Conservation (phyloP, 1,140 invertebrate species). For the Camponotus pennsylvanicus region DNA sequence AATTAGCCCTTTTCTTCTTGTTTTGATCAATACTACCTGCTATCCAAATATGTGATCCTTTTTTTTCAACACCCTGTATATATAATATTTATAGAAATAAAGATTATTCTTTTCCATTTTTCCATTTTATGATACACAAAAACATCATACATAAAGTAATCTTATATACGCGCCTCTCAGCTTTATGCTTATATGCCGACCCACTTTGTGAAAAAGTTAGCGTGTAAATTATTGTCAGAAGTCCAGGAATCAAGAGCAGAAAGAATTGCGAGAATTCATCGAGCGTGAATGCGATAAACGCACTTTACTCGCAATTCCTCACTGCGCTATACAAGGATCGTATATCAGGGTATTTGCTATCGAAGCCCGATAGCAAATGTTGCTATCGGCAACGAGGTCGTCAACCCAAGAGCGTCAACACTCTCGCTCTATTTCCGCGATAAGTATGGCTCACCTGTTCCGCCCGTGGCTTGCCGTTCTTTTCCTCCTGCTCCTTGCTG, state of each 20-base stretch:
- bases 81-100: neutral
- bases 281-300: conserved; percentile 14
- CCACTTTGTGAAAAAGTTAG: neutral
- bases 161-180: neutral
- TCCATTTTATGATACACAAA: too few relatives aligned
- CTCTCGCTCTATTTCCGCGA: neutral
- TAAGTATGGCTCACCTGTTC: conserved; percentile 80
- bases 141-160: neutral
- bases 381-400: conserved; percentile 5
- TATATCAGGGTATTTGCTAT: neutral
- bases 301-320: neutral
- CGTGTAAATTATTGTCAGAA: conserved; percentile 19
- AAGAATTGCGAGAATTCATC: neutral
- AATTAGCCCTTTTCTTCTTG: too few relatives aligned
- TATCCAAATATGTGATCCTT: too few relatives aligned
- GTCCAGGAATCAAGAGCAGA: neutral
- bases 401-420: neutral
- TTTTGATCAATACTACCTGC: too few relatives aligned
- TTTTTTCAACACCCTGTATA: too few relatives aligned
- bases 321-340: neutral
- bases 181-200: neutral
- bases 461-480: conserved; percentile 72
- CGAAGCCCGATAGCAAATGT: conserved; percentile 25
- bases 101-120: neutral
- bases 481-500: conserved; percentile 82